Evolutionary conservation across 1,140 invertebrate species (phyloP), one percentile per base, ranked within the genome.

Genomic region (Panulirus ornatus): DNA sequence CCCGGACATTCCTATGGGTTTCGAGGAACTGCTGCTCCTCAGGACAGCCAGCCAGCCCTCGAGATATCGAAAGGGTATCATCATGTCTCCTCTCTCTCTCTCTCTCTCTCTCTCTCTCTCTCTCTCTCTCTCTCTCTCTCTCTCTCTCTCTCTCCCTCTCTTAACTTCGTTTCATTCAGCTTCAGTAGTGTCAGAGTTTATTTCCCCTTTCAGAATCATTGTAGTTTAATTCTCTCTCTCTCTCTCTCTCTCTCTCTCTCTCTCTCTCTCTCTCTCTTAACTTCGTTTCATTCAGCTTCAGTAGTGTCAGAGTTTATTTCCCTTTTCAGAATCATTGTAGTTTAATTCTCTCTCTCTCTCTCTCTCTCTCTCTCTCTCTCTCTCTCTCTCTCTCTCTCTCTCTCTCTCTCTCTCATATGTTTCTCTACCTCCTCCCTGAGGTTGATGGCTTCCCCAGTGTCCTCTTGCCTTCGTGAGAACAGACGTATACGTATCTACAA

Each of bases 71-170:
- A n/a, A n/a, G n/a, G n/a, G n/a, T 8, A 70, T 66, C 22, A 34
- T 19, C 63, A 66, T 27, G 2, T n/a, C 40, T 27, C 42, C n/a
- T 9, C 38, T 40, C 9, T 78, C 2, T n/a, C 34, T 78, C 36
- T 40, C 36, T 40, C 30, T 78, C 36, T 78, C 75, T 78, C 75
- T 19, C 75, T 76, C 38, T 2, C 42, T 44, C 2, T 78, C 75
- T 0, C 9, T 42, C 75, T 40, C 11, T 6, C 16, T 2, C 14
- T 2, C 42, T 78, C 75, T 27, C 75, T 78, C 36, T 40, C 30
- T 42, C 36, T 22, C 75, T 40, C 34, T 78, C 36, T 40, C 19
- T 78, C 75, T 27, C 16, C 42, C 36, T 75, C 36, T 36, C n/a
- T 75, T 2, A 2, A 19, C 16, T 3, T 8, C 38, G 16, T 34